phyloP scores from a whole-genome alignment of 2,797 vertebrate species.

The Micrastur ruficollis region DNA sequence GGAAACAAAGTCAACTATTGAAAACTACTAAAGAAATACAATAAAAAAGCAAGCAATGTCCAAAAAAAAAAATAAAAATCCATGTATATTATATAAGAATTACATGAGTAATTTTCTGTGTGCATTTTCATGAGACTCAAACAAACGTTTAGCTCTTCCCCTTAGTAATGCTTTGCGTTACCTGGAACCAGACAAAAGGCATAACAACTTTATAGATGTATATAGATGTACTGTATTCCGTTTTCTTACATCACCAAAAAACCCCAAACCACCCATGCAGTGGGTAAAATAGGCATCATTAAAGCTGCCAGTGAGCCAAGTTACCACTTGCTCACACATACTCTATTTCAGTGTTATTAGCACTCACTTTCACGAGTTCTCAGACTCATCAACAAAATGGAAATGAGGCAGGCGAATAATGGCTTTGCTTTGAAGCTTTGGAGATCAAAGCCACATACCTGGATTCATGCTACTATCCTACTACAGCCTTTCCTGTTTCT shows the following conservation, averaged over 20 bases:
- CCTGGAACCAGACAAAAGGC: not conserved
- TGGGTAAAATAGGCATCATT: not conserved
- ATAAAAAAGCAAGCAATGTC: not conserved
- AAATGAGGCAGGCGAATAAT: slow-evolving; percentile 14
- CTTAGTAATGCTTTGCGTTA: not conserved
- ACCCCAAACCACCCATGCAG: not conserved
- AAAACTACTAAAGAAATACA: not conserved
- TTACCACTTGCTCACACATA: not conserved
- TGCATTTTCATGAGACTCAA: not conserved
- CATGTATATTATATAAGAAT: not conserved
- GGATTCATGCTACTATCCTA: not conserved
- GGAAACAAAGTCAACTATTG: not conserved
- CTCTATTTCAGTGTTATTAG: not conserved
- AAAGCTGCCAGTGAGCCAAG: not conserved
- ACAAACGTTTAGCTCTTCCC: not conserved
- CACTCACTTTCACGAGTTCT: not conserved
- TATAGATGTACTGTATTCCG: not conserved
- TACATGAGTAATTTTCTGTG: not conserved
- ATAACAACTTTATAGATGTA: fast-evolving
- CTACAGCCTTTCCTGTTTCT: slow-evolving; percentile 44
- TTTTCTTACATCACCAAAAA: not conserved
- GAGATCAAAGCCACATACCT: slow-evolving; percentile 50
- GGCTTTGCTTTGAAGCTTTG: slow-evolving; percentile 19
- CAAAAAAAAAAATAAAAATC: not conserved
- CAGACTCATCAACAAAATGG: slow-evolving; percentile 35